Conservation (phyloP, 2,797 vertebrate genomes). For the Gadopsis marmoratus region DNA sequence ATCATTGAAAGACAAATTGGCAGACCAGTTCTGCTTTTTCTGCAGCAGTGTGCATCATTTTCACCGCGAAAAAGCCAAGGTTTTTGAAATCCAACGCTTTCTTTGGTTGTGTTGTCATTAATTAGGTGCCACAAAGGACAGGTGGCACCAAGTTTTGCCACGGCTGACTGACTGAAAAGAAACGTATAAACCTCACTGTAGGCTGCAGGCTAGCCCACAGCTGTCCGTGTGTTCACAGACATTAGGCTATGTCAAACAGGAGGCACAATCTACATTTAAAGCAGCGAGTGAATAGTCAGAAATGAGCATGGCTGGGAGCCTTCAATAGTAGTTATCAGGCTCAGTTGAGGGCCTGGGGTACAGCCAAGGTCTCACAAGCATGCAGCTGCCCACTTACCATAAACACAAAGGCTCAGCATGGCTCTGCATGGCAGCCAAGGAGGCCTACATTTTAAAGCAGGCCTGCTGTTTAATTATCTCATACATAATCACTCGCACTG, state of each 20-base stretch:
- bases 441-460: constrained; percentile 79
- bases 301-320: constrained; percentile 77
- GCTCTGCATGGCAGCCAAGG: constrained; percentile 82
- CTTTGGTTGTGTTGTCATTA: constrained; percentile 61
- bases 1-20: constrained; percentile 39
- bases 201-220: constrained; percentile 67
- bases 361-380: constrained; percentile 82
- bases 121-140: constrained; percentile 65
- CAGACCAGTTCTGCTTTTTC: constrained; percentile 48
- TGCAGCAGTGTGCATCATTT: constrained; percentile 2
- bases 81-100: constrained; percentile 37
- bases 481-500: constrained; percentile 82
- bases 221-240: constrained; percentile 77
- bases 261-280: constrained; percentile 77
- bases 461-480: constrained; percentile 84
- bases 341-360: constrained; percentile 77
- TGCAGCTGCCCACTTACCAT: constrained; percentile 88
- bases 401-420: constrained; percentile 87
- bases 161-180: constrained; percentile 60
- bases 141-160: constrained; percentile 65
- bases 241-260: constrained; percentile 77
- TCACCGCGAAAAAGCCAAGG: constrained; percentile 29
- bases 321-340: constrained; percentile 77
- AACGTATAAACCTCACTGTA: constrained; percentile 74
- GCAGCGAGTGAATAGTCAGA: constrained; percentile 78